phyloP scores from a whole-genome alignment of 2,797 vertebrate species.

The Platyrinchus mystaceus region DNA sequence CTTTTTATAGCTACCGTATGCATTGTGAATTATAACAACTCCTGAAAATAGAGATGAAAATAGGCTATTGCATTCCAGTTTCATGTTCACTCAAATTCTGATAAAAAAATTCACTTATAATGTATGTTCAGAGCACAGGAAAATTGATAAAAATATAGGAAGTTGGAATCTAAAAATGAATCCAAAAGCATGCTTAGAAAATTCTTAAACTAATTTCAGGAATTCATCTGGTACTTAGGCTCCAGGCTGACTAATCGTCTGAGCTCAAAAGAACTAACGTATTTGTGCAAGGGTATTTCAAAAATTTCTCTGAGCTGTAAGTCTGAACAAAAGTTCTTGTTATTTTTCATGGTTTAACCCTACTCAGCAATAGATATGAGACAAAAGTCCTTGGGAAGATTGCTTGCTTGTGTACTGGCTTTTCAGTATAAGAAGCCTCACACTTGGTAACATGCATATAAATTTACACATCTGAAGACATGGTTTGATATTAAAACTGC shows the following conservation, averaged over 20 bases:
- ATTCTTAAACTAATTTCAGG: constrained; percentile 34
- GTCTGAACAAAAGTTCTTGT: constrained; percentile 5
- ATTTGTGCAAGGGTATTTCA: neutral
- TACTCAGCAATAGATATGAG: neutral
- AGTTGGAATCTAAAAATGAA: neutral
- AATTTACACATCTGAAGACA: constrained; percentile 1
- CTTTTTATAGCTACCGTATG: constrained; percentile 67
- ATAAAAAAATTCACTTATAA: neutral
- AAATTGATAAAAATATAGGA: constrained; percentile 16
- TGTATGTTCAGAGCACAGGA: neutral
- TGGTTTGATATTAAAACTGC: neutral
- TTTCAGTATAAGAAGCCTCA: neutral
- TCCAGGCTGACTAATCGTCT: neutral
- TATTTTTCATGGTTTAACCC: neutral
- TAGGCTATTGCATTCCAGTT: constrained; percentile 26
- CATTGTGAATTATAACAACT: constrained; percentile 59
- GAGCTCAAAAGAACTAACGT: neutral
- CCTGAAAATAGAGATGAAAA: constrained; percentile 64
- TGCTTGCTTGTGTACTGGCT: neutral
- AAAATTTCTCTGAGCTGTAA: constrained; percentile 20
- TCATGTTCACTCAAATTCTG: neutral
- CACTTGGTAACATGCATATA: neutral
- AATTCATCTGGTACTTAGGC: neutral
- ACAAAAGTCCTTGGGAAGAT: neutral
- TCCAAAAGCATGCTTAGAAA: constrained; percentile 6